Evolutionary conservation across 2,888 invertebrate genomes (phyloP), one percentile per base, ranked within the genome.

Genomic region (Drosophila testacea): DNA sequence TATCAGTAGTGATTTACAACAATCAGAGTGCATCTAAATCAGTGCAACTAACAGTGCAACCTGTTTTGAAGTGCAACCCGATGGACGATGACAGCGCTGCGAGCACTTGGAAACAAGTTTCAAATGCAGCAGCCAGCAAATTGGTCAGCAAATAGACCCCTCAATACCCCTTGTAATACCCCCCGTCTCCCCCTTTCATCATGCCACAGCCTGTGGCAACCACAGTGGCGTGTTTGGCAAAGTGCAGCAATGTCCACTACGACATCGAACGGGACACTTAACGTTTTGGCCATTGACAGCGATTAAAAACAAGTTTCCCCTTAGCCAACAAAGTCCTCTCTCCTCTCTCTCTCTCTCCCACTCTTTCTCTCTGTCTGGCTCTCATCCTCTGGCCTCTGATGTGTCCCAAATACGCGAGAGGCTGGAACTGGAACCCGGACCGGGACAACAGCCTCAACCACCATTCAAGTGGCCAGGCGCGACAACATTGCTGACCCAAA

Each of bases 271-370:
- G 88, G 88, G 86, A 86, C 88, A 88, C 88, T 85, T 80, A 83
- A 83, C 85, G 89, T 89, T 89, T 84, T 84, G 85, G 88, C 83
- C 81, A 85, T 85, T 85, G 85, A 89, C 85, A 85, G 83, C 85
- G 89, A 85, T 85, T 85, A 85, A 89, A 86, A 86, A 86, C 85
- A 67, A 83, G 85, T 86, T 86, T 85, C n/a, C 65, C 46, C 51
- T 48, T 46, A 30, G 46, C 63, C 42, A 52, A 38, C 16, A 38
- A 10, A 36, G 2, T 32, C 34, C 30, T 27, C 10, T 27, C 16
- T 13, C 44, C 16, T 16, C 46, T 11, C 32, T 3, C 22, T 4
- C 48, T 39, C 1, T 36, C n/a, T 39, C 28, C 16, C 32, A 10
- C 46, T 6, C 16, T 27, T 30, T 9, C 32, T 1, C 22, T 10